Percentiles rank a stretch among this genome's conserved stretches.
These are phyloP conservation scores for Alligator sinensis DNA, from an alignment of 2,113 vertebrate genomes.

Conservation along the genomic window DNA sequence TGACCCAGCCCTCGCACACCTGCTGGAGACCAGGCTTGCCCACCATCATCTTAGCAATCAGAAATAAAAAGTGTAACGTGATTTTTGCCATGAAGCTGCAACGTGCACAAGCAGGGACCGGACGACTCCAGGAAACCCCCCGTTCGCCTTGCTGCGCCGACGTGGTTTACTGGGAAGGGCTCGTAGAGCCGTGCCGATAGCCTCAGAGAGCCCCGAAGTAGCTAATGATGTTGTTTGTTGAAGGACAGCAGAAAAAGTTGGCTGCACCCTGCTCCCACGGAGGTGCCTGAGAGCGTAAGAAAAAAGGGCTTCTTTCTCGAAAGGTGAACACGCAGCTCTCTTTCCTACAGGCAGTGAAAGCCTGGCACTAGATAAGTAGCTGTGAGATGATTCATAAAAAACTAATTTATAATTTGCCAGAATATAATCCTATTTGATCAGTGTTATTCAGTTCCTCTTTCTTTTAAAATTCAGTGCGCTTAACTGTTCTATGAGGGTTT, in stretches of 20 bases:
- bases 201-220: not conserved
- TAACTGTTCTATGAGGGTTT: slow-evolving; percentile 79
- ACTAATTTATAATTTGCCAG: slow-evolving; percentile 71
- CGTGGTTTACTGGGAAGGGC: not conserved
- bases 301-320: not conserved
- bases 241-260: not conserved
- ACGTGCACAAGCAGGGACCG: not conserved
- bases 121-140: not conserved
- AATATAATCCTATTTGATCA: slow-evolving; percentile 73
- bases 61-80: not conserved
- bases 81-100: not conserved
- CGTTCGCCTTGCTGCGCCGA: not conserved
- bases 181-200: not conserved
- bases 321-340: slow-evolving; percentile 14
- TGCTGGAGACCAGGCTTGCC: not conserved
- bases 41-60: not conserved
- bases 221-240: not conserved
- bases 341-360: not conserved
- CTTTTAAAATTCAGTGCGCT: slow-evolving; percentile 81
- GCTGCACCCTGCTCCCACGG: not conserved
- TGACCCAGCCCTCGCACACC: no score
- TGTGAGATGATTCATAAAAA: slow-evolving; percentile 71
- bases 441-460: slow-evolving; percentile 67
- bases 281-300: not conserved
- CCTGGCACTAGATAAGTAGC: slow-evolving; percentile 41